A percentile compares a stretch with the other conserved stretches of the same genome.
These are phyloP conservation scores for Gallinago nigripennis DNA, from an alignment of 2,797 vertebrate species.

Conservation along the genomic window DNA sequence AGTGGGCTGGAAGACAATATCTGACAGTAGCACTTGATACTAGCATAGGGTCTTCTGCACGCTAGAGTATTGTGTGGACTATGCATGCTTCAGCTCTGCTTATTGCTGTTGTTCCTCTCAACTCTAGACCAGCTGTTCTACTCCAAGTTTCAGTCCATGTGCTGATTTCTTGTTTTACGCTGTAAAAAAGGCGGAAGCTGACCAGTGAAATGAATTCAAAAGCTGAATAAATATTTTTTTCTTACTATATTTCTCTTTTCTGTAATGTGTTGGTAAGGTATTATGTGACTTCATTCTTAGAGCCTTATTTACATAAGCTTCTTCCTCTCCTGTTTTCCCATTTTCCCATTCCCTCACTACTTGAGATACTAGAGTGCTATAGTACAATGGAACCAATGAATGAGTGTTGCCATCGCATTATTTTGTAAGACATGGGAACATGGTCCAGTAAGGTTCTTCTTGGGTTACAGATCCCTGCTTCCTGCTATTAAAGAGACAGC, in stretches of 20 bases:
- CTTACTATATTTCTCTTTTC: background rate
- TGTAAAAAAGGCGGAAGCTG: background rate
- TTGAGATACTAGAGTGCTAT: background rate
- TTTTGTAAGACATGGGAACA: background rate
- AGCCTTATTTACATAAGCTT: background rate
- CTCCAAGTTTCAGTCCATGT: background rate
- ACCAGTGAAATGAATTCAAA: background rate
- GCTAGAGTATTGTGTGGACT: background rate
- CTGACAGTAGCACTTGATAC: background rate
- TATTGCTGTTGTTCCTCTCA: background rate
- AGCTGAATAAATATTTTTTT: background rate
- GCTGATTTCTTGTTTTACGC: background rate
- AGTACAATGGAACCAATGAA: background rate
- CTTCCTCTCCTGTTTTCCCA: background rate
- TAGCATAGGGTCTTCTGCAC: background rate
- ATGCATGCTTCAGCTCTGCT: background rate
- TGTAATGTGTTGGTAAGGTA: background rate
- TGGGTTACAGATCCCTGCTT: background rate
- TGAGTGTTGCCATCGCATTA: background rate
- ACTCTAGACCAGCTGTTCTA: background rate
- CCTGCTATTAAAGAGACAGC: background rate
- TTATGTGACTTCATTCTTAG: background rate
- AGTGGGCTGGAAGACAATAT: background rate
- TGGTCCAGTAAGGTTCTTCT: background rate
- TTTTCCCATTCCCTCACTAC: background rate